A percentile compares a stretch with the other conserved stretches of the same genome.
phyloP scores from a whole-genome alignment of 2,113 vertebrate species.

The Columbina picui region DNA sequence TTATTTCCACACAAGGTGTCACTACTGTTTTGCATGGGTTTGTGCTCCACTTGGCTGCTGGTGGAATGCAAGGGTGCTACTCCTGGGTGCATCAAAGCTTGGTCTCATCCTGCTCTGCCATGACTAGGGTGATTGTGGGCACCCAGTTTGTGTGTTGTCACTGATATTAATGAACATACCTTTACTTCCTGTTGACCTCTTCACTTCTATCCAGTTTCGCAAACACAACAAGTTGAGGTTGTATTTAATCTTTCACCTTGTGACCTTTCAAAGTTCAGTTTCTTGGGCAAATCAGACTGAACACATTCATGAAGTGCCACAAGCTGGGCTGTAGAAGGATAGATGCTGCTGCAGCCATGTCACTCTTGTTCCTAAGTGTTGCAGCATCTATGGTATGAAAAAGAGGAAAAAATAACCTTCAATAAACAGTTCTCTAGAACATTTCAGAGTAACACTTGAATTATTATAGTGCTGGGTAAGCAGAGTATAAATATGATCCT shows the following conservation, averaged over 20 bases:
- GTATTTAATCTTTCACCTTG: background rate
- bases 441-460: background rate
- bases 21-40: background rate
- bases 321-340: background rate
- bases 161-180: background rate
- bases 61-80: background rate
- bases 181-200: background rate
- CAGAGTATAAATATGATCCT: background rate
- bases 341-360: rapidly evolving
- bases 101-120: background rate
- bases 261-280: background rate
- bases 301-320: background rate
- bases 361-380: background rate
- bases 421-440: background rate
- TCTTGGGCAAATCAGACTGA: background rate
- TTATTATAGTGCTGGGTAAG: background rate
- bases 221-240: background rate
- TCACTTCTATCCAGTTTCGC: background rate
- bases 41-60: background rate
- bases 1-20: background rate
- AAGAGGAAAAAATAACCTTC: background rate
- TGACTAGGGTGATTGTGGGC: too few relatives aligned
- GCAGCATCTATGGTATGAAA: background rate
- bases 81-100: background rate
- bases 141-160: background rate